These are phyloP conservation scores for Ctenodactylus gundi DNA, from an alignment of 2,113 vertebrate species.

Conservation along the genomic window DNA sequence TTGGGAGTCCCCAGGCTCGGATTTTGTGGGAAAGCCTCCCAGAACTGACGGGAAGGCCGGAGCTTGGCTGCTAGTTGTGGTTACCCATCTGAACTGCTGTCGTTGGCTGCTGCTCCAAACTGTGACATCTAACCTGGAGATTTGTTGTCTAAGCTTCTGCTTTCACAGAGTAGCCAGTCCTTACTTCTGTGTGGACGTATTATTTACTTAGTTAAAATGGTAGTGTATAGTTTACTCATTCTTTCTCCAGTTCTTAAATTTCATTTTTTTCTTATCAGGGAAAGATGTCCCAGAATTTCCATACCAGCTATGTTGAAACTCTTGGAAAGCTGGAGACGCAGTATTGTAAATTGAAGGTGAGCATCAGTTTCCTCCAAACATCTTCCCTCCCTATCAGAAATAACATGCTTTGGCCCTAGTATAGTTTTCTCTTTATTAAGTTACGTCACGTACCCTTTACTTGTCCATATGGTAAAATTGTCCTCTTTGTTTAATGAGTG, in stretches of 20 bases:
- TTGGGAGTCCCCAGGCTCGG: not conserved
- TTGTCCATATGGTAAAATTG: constrained; percentile 15
- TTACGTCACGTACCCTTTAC: not conserved
- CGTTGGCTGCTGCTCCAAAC: not conserved
- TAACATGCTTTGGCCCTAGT: not conserved
- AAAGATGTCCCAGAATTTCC: constrained; percentile 94
- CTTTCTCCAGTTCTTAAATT: not conserved
- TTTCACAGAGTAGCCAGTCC: not conserved
- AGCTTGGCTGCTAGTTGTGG: not conserved
- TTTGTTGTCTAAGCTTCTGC: not conserved
- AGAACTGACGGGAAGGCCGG: not conserved
- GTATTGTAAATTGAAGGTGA: constrained; percentile 97
- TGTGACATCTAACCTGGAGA: not conserved
- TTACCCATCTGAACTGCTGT: not conserved
- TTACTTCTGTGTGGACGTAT: not conserved
- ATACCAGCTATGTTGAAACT: constrained; percentile 93
- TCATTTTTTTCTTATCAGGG: constrained; percentile 80
- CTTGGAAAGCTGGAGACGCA: constrained; percentile 95
- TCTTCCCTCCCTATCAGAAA: not conserved
- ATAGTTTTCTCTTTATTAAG: constrained; percentile 44
- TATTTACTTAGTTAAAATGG: constrained; percentile 6
- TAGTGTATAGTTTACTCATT: not conserved
- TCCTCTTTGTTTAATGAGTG: constrained; percentile 24
- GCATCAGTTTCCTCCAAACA: constrained; percentile 43
- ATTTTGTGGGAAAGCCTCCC: constrained; percentile 23